Conservation (phyloP, 2,888 invertebrate species). For the Atrina japonica region DNA sequence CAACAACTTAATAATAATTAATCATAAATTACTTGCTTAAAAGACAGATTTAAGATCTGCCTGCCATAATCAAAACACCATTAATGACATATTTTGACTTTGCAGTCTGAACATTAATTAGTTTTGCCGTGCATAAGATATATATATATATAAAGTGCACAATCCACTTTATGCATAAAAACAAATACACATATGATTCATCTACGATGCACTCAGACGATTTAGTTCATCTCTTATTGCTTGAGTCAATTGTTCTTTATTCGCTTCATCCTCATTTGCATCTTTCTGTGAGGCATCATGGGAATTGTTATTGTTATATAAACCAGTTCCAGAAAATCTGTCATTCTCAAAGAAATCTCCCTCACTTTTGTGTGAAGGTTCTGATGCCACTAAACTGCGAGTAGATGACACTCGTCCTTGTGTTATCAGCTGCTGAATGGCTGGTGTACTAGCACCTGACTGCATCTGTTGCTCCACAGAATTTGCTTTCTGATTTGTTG, state of each 20-base stretch:
- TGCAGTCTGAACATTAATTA: too few relatives aligned
- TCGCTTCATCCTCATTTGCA: not conserved
- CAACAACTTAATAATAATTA: too few relatives aligned
- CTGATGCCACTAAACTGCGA: constrained; percentile 2
- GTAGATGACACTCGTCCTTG: constrained; percentile 17
- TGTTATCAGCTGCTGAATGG: not conserved
- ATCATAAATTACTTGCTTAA: too few relatives aligned
- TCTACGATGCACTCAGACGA: constrained; percentile 21
- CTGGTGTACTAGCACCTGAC: not conserved
- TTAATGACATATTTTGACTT: too few relatives aligned
- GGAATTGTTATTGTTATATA: constrained; percentile 5
- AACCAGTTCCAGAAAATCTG: constrained; percentile 5
- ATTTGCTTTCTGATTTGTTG: not conserved
- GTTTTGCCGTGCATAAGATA: too few relatives aligned
- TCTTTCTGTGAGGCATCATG: not conserved
- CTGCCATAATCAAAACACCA: too few relatives aligned
- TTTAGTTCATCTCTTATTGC: constrained; percentile 20
- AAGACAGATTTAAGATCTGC: too few relatives aligned
- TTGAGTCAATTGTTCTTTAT: constrained; percentile 18
- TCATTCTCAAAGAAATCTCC: constrained; percentile 30
- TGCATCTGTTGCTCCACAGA: not conserved
- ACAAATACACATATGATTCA: too few relatives aligned
- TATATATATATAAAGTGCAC: too few relatives aligned
- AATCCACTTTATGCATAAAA: too few relatives aligned
- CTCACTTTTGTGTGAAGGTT: constrained; percentile 8